Evolutionary conservation across 1,140 invertebrate species (phyloP).

Genomic region (Vollenhovia emeryi): DNA sequence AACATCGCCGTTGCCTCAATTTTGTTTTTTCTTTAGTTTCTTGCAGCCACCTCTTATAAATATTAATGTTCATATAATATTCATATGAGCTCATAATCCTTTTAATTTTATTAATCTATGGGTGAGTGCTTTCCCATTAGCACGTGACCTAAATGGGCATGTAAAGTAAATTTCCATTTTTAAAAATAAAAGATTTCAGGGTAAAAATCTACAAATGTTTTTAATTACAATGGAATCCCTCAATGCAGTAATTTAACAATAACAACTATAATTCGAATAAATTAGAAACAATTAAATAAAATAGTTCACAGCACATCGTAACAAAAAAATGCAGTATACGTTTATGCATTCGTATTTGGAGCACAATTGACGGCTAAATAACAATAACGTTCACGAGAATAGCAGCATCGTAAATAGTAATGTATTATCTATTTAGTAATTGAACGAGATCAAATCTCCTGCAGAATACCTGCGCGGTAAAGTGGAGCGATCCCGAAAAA

Average conservation of each 20-base stretch:
- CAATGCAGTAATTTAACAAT: not conserved
- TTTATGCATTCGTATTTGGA: not conserved
- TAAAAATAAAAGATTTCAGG: slow-evolving; percentile 23
- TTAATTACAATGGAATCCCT: not conserved
- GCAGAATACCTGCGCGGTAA: not conserved
- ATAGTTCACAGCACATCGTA: not conserved
- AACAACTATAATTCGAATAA: not conserved
- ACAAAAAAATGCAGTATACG: not conserved
- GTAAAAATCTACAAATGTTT: slow-evolving; percentile 16
- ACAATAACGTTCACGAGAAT: not conserved
- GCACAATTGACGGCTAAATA: not conserved
- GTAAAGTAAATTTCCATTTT: slow-evolving; percentile 27
- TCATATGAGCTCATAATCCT: slow-evolving; percentile 28
- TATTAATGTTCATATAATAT: slow-evolving; percentile 61
- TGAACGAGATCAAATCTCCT: not conserved
- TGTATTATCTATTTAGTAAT: not conserved
- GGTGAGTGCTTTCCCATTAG: not conserved
- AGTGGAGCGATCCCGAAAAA: not conserved
- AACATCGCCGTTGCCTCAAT: not conserved
- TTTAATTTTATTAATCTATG: slow-evolving; percentile 53
- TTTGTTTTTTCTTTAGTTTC: slow-evolving; percentile 18
- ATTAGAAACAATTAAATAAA: not conserved
- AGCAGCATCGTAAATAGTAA: not conserved
- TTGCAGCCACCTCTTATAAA: slow-evolving; percentile 40
- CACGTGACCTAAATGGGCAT: slow-evolving; percentile 31